These are phyloP conservation scores for Noctilio leporinus DNA, from an alignment of 2,113 vertebrate species.

Conservation along the genomic window DNA sequence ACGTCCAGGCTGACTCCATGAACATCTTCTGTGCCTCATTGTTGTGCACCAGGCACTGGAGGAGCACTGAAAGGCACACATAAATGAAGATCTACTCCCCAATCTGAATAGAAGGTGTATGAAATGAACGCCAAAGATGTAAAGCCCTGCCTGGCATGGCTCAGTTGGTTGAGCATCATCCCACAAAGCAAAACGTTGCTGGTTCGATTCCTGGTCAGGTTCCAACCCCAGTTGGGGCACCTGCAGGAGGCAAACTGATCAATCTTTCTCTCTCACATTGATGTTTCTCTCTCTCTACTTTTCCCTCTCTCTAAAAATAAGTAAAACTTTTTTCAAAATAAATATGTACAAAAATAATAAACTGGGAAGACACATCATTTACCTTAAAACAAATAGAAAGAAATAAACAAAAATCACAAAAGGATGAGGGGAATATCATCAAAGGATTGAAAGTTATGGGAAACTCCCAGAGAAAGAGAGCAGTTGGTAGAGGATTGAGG, in stretches of 20 bases:
- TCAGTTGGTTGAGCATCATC: too few species aligned
- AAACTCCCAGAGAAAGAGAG: background rate
- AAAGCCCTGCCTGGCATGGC: too few species aligned
- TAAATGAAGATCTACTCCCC: background rate
- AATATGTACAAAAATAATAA: background rate
- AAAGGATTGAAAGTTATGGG: background rate
- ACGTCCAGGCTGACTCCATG: background rate
- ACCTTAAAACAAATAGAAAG: background rate
- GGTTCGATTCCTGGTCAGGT: too few species aligned
- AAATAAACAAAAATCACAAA: background rate
- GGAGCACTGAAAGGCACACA: background rate
- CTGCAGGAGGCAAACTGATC: too few species aligned
- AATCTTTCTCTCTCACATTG: too few species aligned
- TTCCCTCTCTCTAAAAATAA: too few species aligned
- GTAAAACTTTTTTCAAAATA: too few species aligned
- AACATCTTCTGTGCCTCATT: background rate
- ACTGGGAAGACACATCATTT: background rate
- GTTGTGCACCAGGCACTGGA: background rate
- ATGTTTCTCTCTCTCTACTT: too few species aligned
- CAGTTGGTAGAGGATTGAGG: background rate
- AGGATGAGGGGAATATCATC: background rate
- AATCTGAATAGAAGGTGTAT: background rate
- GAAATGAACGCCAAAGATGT: background rate
- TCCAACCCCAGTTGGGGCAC: too few species aligned
- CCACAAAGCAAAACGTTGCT: too few species aligned